Percentiles rank a stretch among this genome's conserved stretches.
Evolutionary conservation across 2,113 vertebrate species (phyloP).

Genomic region (Thermophis baileyi): DNA sequence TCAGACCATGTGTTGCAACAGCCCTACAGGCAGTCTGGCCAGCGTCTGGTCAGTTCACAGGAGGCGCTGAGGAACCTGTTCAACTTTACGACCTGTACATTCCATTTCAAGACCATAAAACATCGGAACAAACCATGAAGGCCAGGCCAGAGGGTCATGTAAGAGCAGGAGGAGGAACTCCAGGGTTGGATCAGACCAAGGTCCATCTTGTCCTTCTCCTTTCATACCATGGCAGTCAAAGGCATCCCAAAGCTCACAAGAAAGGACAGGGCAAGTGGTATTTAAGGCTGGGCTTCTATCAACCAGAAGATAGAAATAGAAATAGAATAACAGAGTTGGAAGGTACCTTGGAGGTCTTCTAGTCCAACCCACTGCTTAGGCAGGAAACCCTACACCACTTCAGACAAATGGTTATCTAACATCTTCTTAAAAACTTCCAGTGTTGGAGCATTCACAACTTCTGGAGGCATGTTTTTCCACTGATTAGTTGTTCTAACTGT

Average conservation of each 20-base stretch:
- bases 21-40: not conserved
- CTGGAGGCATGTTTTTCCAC: too few relatives aligned
- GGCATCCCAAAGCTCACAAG: not conserved
- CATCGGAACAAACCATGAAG: not conserved
- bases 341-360: too few relatives aligned
- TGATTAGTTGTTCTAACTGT: too few relatives aligned
- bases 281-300: not conserved
- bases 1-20: not conserved
- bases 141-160: not conserved
- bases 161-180: not conserved
- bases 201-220: not conserved
- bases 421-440: too few relatives aligned
- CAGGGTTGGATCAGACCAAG: not conserved
- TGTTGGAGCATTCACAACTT: too few relatives aligned
- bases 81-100: not conserved
- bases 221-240: not conserved
- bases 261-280: not conserved
- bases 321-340: too few relatives aligned
- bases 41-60: not conserved
- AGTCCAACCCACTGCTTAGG: too few relatives aligned
- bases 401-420: too few relatives aligned
- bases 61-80: not conserved
- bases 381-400: too few relatives aligned
- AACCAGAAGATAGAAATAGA: too few relatives aligned
- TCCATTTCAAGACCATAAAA: not conserved